phyloP scores from a whole-genome alignment of 2,888 invertebrate species.

The Pollenia labialis region DNA sequence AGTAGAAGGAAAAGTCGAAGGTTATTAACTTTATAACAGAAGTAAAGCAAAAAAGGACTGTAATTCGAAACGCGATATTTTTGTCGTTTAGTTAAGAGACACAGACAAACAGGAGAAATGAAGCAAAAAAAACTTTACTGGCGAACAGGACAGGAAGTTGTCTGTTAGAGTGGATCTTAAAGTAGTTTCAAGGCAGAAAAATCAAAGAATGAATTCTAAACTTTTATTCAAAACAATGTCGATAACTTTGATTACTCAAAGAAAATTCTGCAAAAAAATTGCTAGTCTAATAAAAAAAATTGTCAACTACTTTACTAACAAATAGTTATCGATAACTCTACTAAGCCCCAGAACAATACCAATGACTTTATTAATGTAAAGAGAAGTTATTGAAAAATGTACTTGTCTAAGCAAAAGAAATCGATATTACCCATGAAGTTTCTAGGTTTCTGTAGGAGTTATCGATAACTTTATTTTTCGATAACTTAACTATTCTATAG shows the following conservation, averaged over 20 bases:
- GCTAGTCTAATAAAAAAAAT: no score
- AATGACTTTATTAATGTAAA: no score
- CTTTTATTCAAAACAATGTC: neutral
- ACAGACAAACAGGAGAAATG: neutral
- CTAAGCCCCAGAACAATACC: no score
- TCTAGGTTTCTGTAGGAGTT: no score
- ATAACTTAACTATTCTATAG: no score
- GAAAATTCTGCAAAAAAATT: neutral
- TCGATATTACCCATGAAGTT: no score
- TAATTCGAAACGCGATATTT: slow-evolving; percentile 60
- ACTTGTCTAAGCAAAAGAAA: no score
- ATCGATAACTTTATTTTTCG: no score
- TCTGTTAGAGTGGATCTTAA: neutral
- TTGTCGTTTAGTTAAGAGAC: slow-evolving; percentile 47
- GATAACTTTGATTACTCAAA: neutral
- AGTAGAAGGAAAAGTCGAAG: slow-evolving; percentile 2
- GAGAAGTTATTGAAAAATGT: no score
- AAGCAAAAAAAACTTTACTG: neutral
- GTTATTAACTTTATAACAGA: slow-evolving; percentile 6
- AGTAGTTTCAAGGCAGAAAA: neutral
- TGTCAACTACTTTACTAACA: no score
- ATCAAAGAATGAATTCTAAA: neutral
- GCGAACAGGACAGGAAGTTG: slow-evolving; percentile 43
- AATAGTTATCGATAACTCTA: no score
- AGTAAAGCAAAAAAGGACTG: slow-evolving; percentile 33